A percentile compares a stretch with the other conserved stretches of the same genome.
phyloP scores from a whole-genome alignment of 2,113 vertebrate genomes.

The Dipodomys ordii region DNA sequence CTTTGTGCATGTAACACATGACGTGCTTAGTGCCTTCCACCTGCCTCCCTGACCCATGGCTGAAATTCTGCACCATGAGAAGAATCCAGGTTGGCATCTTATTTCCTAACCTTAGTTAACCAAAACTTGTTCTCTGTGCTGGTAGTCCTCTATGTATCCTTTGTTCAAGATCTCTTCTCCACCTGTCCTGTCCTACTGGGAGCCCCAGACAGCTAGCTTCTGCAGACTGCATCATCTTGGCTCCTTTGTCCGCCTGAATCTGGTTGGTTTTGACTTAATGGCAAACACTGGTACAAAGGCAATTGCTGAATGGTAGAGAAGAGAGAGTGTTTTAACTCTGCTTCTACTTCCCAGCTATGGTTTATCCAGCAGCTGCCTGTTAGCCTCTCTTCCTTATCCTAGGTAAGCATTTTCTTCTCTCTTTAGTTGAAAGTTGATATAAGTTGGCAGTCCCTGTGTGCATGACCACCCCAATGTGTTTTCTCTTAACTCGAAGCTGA shows the following conservation, averaged over 20 bases:
- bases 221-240: background rate
- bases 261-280: background rate
- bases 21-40: background rate
- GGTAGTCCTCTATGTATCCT: background rate
- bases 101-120: background rate
- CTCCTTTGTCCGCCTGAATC: background rate
- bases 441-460: background rate
- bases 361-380: background rate
- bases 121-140: background rate
- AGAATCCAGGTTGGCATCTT: slow-evolving; percentile 7
- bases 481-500: background rate
- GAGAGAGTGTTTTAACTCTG: background rate
- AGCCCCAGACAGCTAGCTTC: background rate
- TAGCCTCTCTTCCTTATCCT: background rate
- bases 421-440: background rate
- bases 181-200: background rate
- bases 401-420: no score
- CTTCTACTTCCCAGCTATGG: background rate
- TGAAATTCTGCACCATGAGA: background rate
- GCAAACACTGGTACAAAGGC: background rate
- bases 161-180: background rate
- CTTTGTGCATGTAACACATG: background rate
- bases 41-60: background rate
- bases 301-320: background rate
- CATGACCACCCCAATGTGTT: background rate